Conservation (phyloP, 1,140 invertebrate genomes). For the Triops cancriformis region DNA sequence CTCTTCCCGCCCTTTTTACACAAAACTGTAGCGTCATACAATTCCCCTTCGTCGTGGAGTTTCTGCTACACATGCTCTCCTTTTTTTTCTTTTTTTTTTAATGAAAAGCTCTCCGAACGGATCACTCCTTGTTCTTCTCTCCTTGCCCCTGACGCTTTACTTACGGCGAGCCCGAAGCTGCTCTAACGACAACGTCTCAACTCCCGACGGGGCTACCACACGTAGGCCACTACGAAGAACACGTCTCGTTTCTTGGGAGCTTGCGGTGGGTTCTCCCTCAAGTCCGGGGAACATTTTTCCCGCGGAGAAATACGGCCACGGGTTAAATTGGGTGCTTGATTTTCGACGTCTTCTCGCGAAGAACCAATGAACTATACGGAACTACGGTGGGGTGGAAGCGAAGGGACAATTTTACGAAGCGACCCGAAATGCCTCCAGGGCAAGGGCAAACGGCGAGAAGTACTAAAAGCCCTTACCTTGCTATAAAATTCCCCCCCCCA, state of each 20-base stretch:
- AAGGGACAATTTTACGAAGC: neutral
- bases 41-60: neutral
- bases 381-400: neutral
- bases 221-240: neutral
- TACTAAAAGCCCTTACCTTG: neutral
- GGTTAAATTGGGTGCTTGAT: neutral
- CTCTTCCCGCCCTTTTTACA: neutral
- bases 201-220: neutral
- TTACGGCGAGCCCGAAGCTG: neutral
- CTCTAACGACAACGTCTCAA: neutral
- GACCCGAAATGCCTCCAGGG: neutral
- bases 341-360: neutral
- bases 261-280: neutral
- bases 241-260: neutral
- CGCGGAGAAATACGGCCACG: neutral
- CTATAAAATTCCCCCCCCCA: neutral
- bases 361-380: neutral
- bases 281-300: neutral
- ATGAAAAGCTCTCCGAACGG: neutral
- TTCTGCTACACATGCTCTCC: neutral
- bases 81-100: slow-evolving; percentile 17
- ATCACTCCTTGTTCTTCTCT: slow-evolving; percentile 7
- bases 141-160: neutral
- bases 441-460: neutral
- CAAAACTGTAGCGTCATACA: slow-evolving; percentile 2